A percentile compares a stretch with the other conserved stretches of the same genome.
These are phyloP conservation scores for Sitodiplosis mosellana DNA, from an alignment of 1,140 invertebrate species.

Conservation along the genomic window DNA sequence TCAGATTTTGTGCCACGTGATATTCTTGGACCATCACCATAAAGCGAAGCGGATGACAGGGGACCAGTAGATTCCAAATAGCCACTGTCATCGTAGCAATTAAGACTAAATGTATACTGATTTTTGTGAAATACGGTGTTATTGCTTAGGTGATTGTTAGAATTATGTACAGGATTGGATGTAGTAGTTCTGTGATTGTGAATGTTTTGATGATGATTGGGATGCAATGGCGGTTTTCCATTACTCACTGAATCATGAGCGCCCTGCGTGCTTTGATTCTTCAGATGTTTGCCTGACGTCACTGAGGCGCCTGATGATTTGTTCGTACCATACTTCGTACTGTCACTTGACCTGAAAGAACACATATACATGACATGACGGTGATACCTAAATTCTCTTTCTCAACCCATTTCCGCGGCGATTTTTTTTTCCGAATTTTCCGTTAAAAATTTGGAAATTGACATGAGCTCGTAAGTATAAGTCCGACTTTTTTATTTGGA, in stretches of 20 bases:
- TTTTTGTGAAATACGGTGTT: slow-evolving; percentile 25
- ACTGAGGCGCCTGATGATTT: slow-evolving; percentile 22
- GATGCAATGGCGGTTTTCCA: slow-evolving; percentile 17
- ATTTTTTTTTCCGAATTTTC: no score
- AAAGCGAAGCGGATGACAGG: slow-evolving; percentile 10
- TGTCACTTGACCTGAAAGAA: slow-evolving; percentile 20
- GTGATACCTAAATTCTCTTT: no score
- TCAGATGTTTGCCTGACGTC: slow-evolving; percentile 20
- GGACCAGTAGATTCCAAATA: slow-evolving; percentile 7
- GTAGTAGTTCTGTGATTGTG: not conserved
- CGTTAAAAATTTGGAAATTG: no score
- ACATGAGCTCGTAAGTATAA: no score
- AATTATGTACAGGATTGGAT: slow-evolving; percentile 4
- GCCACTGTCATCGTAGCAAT: slow-evolving; percentile 9
- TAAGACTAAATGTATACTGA: slow-evolving; percentile 25
- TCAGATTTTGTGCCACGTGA: slow-evolving; percentile 17
- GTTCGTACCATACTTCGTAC: slow-evolving; percentile 24
- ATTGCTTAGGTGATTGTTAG: slow-evolving; percentile 18
- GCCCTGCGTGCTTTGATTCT: slow-evolving; percentile 10
- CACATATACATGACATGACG: not conserved
- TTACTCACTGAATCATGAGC: slow-evolving; percentile 27
- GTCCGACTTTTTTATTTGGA: no score
- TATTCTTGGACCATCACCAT: slow-evolving; percentile 6
- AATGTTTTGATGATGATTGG: slow-evolving; percentile 8
- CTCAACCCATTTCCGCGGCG: no score